Percentiles rank a stretch among this genome's conserved stretches.
These are phyloP conservation scores for Holacanthella duospinosa DNA, from an alignment of 2,888 invertebrate genomes.

Conservation along the genomic window DNA sequence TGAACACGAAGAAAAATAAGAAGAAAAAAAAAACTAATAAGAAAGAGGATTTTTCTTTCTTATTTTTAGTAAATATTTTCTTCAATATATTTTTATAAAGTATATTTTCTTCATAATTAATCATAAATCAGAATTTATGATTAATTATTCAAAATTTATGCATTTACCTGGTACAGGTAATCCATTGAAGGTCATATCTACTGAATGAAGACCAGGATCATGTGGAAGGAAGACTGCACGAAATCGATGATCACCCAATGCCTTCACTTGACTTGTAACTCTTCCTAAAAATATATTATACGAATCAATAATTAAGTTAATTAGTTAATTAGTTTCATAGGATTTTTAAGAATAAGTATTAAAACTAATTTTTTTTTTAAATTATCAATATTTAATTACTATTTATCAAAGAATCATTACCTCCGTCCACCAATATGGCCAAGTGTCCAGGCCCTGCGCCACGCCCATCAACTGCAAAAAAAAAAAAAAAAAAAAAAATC, in stretches of 20 bases:
- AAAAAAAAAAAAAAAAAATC: too few relatives aligned
- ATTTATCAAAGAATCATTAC: too few relatives aligned
- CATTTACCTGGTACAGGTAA: constrained; percentile 69
- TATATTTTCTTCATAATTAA: too few relatives aligned
- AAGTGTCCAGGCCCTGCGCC: constrained; percentile 92
- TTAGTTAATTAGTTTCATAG: neutral
- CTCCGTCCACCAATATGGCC: constrained; percentile 89
- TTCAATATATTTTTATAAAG: too few relatives aligned
- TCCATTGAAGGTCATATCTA: constrained; percentile 89
- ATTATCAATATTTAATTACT: too few relatives aligned
- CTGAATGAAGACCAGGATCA: constrained; percentile 69
- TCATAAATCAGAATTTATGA: too few relatives aligned
- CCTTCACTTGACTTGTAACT: constrained; percentile 85
- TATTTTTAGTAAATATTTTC: too few relatives aligned
- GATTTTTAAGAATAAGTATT: neutral
- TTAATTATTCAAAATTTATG: constrained; percentile 43
- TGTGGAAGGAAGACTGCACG: constrained; percentile 88
- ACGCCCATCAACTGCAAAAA: constrained; percentile 76
- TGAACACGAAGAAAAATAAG: too few relatives aligned
- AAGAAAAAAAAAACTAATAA: too few relatives aligned
- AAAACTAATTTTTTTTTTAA: neutral
- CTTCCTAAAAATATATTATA: constrained; percentile 44
- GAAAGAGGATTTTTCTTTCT: too few relatives aligned
- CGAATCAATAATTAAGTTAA: neutral
- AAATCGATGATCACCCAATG: constrained; percentile 68